Base-by-base conservation (phyloP, 2,113 vertebrate species). In the Vulpes vulpes region DNA sequence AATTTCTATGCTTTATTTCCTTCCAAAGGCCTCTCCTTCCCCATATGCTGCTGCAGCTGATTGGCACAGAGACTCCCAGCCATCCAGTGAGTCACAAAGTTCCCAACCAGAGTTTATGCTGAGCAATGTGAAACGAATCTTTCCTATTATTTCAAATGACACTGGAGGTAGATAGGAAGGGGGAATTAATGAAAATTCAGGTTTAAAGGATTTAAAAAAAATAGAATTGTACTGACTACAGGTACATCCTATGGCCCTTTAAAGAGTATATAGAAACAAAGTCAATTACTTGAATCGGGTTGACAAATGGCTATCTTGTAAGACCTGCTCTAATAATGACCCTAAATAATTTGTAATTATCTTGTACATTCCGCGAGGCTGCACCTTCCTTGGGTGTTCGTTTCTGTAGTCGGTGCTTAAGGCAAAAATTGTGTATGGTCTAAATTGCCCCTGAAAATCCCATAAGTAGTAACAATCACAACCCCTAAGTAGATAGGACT, bases 1-100 rank as follows among this genome's bases (percentile, higher is more conserved):
- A 90, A 92, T 80, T 80, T 95, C n/a, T 38, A 35, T 83, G 60
- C 27, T 73, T 74, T 95, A 57, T 88, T 92, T 80, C 53, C 51
- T 94, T 87, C 35, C 80, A 87, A 65, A 84, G 27, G 49, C 60
- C 62, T 82, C 55, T 65, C 83, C 87, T 38, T 91, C 88, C 83
- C 89, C 49, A 49, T 74, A 79, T 73, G 83, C 20, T 43, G 12
- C 80, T 88, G n/a, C 23, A 17, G 22, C 19, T 94, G 49, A 95
- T 62, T 69, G 74, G 67, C n/a, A 62, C 3, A 8, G 30, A 76
- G 14, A 57, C 64, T 83, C 79, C 0, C 0, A 74, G 17, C 25
- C 69, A 73, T 19, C 35, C 23, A 10, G 20, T 38, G 51, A 95
- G 57, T 87, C 80, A 89, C 23, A 51, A n/a, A 23, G 8, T 84